Conservation (phyloP, 2,888 invertebrate genomes). For the Argyresthia goedartella region DNA sequence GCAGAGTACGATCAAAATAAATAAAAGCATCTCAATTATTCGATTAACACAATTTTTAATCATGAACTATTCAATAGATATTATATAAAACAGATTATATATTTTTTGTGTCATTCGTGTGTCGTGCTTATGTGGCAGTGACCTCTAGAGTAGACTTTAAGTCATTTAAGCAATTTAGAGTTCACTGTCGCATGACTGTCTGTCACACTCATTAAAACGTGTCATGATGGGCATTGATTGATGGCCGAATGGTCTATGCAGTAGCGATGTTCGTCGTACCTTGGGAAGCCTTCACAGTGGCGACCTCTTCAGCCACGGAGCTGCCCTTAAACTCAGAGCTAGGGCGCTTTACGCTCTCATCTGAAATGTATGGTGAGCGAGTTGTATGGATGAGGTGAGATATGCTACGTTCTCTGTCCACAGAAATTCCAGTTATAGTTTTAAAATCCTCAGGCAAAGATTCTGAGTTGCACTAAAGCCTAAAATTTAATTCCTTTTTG, state of each 20-base stretch:
- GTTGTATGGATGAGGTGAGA: constrained; percentile 55
- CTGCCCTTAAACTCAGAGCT: constrained; percentile 88
- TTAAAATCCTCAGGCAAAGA: background rate
- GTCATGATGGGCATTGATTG: constrained; percentile 28
- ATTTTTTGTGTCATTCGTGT: constrained; percentile 59
- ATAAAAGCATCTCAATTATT: constrained; percentile 69
- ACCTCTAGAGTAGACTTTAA: constrained; percentile 32
- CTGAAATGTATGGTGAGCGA: constrained; percentile 68
- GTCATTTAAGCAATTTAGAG: constrained; percentile 27
- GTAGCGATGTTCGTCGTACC: constrained; percentile 58
- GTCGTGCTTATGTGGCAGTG: constrained; percentile 61
- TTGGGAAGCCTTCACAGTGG: constrained; percentile 48
- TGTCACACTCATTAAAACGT: constrained; percentile 55
- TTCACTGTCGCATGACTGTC: constrained; percentile 55
- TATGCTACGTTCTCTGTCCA: constrained; percentile 19
- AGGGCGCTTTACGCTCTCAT: constrained; percentile 85
- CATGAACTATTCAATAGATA: constrained; percentile 64
- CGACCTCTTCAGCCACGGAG: constrained; percentile 59
- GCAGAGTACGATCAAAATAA: constrained; percentile 68
- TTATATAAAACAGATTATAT: constrained; percentile 67
- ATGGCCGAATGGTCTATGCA: constrained; percentile 57
- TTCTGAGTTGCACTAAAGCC: background rate
- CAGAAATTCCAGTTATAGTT: constrained; percentile 16
- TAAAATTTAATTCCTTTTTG: background rate
- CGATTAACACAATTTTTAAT: constrained; percentile 68